phyloP scores from a whole-genome alignment of 2,113 vertebrate species.

The pig (Sus scrofa) region DNA sequence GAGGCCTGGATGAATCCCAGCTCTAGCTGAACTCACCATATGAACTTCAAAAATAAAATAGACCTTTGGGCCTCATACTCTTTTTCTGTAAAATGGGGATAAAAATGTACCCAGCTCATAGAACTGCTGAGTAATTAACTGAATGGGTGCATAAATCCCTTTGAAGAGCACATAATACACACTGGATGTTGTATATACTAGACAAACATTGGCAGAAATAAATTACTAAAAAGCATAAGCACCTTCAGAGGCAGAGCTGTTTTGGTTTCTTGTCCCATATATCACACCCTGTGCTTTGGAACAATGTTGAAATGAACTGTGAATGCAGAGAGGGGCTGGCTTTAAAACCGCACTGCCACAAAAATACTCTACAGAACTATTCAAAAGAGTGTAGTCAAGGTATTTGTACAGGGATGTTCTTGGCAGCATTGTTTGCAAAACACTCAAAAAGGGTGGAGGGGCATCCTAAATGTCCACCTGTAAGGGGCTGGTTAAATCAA shows the following conservation, averaged over 20 bases:
- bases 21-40: background rate
- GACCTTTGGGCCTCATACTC: background rate
- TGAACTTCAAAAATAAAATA: background rate
- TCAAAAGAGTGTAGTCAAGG: background rate
- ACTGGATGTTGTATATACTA: fast-evolving
- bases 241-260: background rate
- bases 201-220: background rate
- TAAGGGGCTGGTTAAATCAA: background rate
- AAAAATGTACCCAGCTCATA: background rate
- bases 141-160: no score
- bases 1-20: background rate
- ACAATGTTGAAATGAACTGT: background rate
- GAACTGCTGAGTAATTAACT: background rate
- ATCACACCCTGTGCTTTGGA: background rate
- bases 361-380: background rate
- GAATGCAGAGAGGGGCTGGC: background rate
- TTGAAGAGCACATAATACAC: background rate
- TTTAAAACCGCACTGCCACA: background rate
- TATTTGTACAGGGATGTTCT: background rate
- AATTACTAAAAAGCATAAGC: background rate
- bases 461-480: background rate
- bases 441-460: background rate
- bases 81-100: background rate
- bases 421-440: background rate
- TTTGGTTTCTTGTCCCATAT: background rate